These are phyloP conservation scores for Apantesis nais DNA, from an alignment of 2,888 invertebrate genomes.

Conservation along the genomic window DNA sequence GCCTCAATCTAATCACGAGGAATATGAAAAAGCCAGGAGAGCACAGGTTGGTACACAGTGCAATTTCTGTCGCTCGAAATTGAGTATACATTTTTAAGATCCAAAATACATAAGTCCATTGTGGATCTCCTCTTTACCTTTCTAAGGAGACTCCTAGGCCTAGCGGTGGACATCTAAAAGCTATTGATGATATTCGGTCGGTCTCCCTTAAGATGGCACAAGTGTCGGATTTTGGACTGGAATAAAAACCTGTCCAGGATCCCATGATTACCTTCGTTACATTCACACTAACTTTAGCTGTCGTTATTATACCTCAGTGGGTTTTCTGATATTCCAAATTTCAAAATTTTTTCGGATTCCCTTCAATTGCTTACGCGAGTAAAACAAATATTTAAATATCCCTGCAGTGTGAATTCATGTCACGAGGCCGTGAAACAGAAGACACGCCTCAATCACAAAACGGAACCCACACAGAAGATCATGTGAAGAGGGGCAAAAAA, in stretches of 20 bases:
- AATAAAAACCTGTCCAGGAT: not conserved
- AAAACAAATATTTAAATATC: not conserved
- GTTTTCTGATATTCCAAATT: too few species aligned
- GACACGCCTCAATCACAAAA: not conserved
- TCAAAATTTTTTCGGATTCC: too few species aligned
- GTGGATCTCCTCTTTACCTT: too few species aligned
- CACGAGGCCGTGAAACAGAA: not conserved
- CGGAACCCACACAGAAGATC: not conserved
- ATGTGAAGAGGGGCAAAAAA: conserved; percentile 6
- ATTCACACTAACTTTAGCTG: too few species aligned
- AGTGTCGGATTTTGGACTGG: not conserved
- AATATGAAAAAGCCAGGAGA: conserved; percentile 77
- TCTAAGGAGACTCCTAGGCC: too few species aligned
- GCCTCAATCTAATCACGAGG: conserved; percentile 89
- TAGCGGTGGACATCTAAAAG: too few species aligned
- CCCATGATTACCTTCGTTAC: too few species aligned
- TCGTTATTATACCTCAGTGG: too few species aligned
- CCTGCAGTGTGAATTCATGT: conserved; percentile 24
- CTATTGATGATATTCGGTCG: too few species aligned
- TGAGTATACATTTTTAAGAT: not conserved
- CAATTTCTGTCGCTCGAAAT: not conserved
- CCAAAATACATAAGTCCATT: too few species aligned
- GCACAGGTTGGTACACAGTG: conserved; percentile 64
- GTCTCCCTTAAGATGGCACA: not conserved
- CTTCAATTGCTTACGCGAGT: not conserved